Evolutionary conservation across 2,113 vertebrate genomes (phyloP).

Genomic region (Taurulus bubalis): DNA sequence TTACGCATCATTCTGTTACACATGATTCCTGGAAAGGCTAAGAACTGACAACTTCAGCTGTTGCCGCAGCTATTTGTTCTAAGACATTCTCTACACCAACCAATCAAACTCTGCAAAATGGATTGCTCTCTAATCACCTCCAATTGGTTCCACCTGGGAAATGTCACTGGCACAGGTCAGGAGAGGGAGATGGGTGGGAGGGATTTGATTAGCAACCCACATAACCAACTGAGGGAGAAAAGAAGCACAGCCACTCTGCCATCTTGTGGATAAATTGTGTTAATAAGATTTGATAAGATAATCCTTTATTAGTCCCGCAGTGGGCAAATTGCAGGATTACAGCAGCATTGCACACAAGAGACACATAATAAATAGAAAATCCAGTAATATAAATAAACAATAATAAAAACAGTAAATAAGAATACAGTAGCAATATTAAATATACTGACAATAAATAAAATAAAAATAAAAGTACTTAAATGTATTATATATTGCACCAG

Average conservation of each 20-base stretch:
- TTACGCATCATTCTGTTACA: neutral
- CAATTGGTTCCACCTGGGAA: constrained; percentile 39
- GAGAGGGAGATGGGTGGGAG: neutral
- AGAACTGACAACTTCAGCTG: fast-evolving
- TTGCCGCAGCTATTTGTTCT: constrained; percentile 1
- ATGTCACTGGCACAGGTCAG: neutral
- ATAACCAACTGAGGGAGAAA: neutral
- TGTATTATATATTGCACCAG: too few relatives aligned
- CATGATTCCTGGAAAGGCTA: neutral
- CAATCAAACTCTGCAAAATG: constrained; percentile 35
- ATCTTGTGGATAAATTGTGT: constrained; percentile 9
- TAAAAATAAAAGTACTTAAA: too few relatives aligned
- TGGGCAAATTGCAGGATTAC: too few relatives aligned
- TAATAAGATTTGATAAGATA: too few relatives aligned
- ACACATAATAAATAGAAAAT: too few relatives aligned
- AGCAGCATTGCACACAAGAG: too few relatives aligned
- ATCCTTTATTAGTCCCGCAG: too few relatives aligned
- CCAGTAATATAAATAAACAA: too few relatives aligned
- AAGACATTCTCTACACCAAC: neutral
- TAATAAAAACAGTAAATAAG: too few relatives aligned
- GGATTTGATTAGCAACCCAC: neutral
- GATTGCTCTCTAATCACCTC: neutral
- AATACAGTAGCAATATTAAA: too few relatives aligned
- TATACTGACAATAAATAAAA: too few relatives aligned
- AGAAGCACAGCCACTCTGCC: neutral